Evolutionary conservation across 2,888 invertebrate genomes (phyloP), one percentile per base, ranked within the genome.

Genomic region (Notodonta dromedarius): DNA sequence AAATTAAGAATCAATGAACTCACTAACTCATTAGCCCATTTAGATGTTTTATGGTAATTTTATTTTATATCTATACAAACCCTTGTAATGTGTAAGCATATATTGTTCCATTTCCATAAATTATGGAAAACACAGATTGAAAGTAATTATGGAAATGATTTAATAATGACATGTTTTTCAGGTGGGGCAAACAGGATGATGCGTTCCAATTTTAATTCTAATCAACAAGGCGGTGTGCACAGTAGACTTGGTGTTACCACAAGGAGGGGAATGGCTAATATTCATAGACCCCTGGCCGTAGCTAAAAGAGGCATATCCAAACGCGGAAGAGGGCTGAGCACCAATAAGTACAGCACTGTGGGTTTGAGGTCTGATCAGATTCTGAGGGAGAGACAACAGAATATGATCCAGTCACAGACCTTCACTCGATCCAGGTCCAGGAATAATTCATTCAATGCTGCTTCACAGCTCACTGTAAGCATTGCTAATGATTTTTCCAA

Each of bases 331-430:
- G 91, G 91, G 32, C 72, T 90, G 40, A 78, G 73, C 35, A 91
- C 82, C 60, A 91, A 90, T 65, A 87, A 84, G 77, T 92, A 86
- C 61, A 92, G 90, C 70, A 80, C 83, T 67, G 83, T 93, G 4
- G 94, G 94, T 42, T 78, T 94, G 56, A 83, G 94, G 78, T 94
- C 94, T 61, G 94, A 94, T 73, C 90, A 90, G 74, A 94, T 94
- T 56, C 71, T 93, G 5, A 85, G 86, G 67, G 87, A 92, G 61
- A 88, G 87, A 67, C 80, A 84, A 51, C 85, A 88, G 66, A 85
- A 89, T 66, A 69, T 85, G 67, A 67, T 83, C 11, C 67, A 77
- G 72, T 88, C 93, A 7, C 93, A 92, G 75, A 94, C 93, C 50
- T 94, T 94, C 60, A 94, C 90, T 55, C 80, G 93, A 24, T 24